Evolutionary conservation across 1,140 invertebrate genomes (phyloP), one percentile per base, ranked within the genome.

Genomic region (Chrysoperla carnea): DNA sequence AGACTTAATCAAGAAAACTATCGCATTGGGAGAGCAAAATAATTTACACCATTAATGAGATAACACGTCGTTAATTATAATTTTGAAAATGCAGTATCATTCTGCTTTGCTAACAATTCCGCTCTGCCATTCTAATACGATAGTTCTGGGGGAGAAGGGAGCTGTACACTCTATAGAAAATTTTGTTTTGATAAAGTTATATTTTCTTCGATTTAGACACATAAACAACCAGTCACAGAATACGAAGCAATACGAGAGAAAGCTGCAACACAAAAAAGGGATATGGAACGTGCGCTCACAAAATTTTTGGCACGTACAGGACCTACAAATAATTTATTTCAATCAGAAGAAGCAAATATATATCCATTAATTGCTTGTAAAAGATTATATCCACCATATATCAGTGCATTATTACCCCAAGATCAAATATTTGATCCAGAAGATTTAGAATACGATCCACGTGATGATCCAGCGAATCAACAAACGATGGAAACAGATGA

Each of bases 161-260:
- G n/a, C n/a, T n/a, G n/a, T n/a, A n/a, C n/a, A n/a, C n/a, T n/a
- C n/a, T n/a, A n/a, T n/a, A n/a, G n/a, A n/a, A n/a, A n/a, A n/a
- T n/a, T n/a, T n/a, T n/a, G n/a, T n/a, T n/a, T n/a, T n/a, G n/a
- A n/a, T n/a, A n/a, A n/a, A 23, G 17, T 23, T 23, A 23, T 5
- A 23, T 23, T 23, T 23, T 23, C 5, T 59, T 42, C 17, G 17
- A 55, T 72, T 47, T 55, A 90, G 84, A 95, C 92, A 3, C 85
- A 94, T 55, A 93, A 91, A 63, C 89, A 95, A 67, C 91, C 92
- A 38, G 81, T 93, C 4, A 94, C 90, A 29, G 92, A 97, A 61
- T 97, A 97, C 65, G 90, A 95, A 71, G 81, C 89, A 3, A 92
- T 96, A 37, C 69, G 92, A 56, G 92, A 87, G 71, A 96, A 89